A percentile compares a stretch with the other conserved stretches of the same genome.
Conservation (phyloP, 1,140 invertebrate species). For the Macrobrachium nipponense region DNA sequence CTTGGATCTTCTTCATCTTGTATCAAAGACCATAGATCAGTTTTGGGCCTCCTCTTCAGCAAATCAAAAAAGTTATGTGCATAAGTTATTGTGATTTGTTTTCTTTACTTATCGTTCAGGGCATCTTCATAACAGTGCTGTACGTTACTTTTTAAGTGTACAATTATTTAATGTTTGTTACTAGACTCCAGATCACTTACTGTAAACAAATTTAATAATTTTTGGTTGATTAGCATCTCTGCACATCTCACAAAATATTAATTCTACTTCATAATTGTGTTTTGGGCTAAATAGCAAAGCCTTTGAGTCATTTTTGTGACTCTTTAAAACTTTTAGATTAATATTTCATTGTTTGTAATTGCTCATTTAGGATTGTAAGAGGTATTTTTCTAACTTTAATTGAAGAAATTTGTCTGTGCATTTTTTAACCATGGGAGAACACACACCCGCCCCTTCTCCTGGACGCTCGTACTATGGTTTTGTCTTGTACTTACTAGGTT, state of each 20-base stretch:
- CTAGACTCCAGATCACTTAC: too few relatives aligned
- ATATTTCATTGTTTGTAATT: background rate
- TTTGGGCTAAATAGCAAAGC: too few relatives aligned
- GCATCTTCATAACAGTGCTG: too few relatives aligned
- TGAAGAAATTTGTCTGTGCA: too few relatives aligned
- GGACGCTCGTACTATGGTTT: slow-evolving; percentile 63
- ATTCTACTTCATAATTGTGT: too few relatives aligned
- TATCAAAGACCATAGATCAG: slow-evolving; percentile 44
- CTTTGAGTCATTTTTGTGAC: too few relatives aligned
- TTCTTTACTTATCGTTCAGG: background rate
- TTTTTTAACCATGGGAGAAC: slow-evolving; percentile 36
- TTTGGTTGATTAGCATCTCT: too few relatives aligned
- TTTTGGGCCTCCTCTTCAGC: slow-evolving; percentile 53
- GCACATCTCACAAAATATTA: too few relatives aligned
- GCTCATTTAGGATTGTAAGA: background rate
- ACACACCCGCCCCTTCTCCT: slow-evolving; percentile 58
- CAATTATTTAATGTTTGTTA: background rate
- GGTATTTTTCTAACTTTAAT: background rate
- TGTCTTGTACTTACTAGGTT: slow-evolving; percentile 60
- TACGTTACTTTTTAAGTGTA: background rate
- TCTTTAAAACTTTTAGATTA: too few relatives aligned
- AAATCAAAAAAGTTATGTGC: slow-evolving; percentile 50
- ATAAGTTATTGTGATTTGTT: background rate
- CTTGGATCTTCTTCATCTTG: slow-evolving; percentile 49
- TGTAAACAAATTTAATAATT: too few relatives aligned